A percentile compares a stretch with the other conserved stretches of the same genome.
Conservation (phyloP, 1,140 invertebrate genomes). For the Rhyzopertha dominica region DNA sequence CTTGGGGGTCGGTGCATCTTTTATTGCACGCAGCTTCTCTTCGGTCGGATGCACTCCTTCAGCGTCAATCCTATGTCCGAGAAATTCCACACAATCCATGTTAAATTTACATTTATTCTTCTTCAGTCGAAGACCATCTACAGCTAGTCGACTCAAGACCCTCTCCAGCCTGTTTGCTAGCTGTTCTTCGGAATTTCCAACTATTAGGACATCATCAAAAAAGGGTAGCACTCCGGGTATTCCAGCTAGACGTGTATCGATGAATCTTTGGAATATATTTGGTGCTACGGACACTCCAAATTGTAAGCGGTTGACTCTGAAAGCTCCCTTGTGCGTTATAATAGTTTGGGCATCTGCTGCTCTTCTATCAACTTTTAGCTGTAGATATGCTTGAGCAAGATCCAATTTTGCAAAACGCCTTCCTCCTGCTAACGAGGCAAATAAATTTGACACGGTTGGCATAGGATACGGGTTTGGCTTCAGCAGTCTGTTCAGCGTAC, state of each 20-base stretch:
- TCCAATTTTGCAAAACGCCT: slow-evolving; percentile 36
- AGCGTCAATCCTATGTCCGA: slow-evolving; percentile 38
- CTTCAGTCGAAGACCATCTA: slow-evolving; percentile 31
- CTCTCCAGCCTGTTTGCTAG: slow-evolving; percentile 21
- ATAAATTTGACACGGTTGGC: background rate
- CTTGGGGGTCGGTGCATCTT: slow-evolving; percentile 23
- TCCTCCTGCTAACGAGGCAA: slow-evolving; percentile 3
- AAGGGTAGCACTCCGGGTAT: slow-evolving; percentile 21
- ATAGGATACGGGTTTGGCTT: background rate
- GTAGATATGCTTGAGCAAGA: slow-evolving; percentile 37
- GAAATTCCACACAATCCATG: slow-evolving; percentile 25
- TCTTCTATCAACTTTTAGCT: slow-evolving; percentile 32
- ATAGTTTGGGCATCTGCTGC: slow-evolving; percentile 27
- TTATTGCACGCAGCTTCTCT: slow-evolving; percentile 36
- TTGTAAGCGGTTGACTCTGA: slow-evolving; percentile 24
- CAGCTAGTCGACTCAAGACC: slow-evolving; percentile 16
- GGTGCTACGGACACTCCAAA: slow-evolving; percentile 34
- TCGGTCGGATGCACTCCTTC: slow-evolving; percentile 18
- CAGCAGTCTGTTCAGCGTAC: background rate
- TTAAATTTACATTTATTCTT: slow-evolving; percentile 33
- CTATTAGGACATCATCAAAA: slow-evolving; percentile 44
- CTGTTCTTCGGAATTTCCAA: slow-evolving; percentile 22
- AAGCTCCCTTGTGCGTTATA: slow-evolving; percentile 27
- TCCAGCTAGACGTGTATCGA: slow-evolving; percentile 38
- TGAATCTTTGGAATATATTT: slow-evolving; percentile 44